These are phyloP conservation scores for Glaucomys volans DNA, from an alignment of 2,113 vertebrate genomes.

Conservation along the genomic window DNA sequence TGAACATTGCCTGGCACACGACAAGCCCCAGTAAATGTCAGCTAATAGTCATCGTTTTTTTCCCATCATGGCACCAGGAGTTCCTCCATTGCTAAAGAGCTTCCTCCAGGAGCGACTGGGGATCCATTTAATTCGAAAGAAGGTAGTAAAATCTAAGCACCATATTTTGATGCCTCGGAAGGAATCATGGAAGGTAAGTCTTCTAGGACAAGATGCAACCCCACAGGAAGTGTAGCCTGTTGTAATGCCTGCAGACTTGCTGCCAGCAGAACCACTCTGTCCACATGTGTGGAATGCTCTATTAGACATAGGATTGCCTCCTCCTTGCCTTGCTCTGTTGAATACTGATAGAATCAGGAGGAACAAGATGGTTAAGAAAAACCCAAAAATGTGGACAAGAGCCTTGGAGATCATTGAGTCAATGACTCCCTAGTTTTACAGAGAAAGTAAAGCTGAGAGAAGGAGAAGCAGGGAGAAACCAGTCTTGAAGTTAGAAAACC, in stretches of 20 bases:
- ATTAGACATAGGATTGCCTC: not conserved
- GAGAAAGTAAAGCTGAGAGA: constrained; percentile 53
- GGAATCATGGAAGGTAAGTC: constrained; percentile 88
- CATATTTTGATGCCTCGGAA: constrained; percentile 80
- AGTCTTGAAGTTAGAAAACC: not conserved
- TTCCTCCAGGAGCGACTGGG: constrained; percentile 90
- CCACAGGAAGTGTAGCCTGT: not conserved
- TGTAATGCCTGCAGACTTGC: not conserved
- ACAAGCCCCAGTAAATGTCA: not conserved
- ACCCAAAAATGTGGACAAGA: not conserved
- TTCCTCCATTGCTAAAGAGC: constrained; percentile 87
- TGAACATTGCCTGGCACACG: not conserved
- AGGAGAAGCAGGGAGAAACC: not conserved
- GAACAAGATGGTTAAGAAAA: not conserved
- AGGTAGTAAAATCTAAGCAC: constrained; percentile 72
- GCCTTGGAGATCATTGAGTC: not conserved
- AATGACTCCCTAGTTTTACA: not conserved
- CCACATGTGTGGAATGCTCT: not conserved
- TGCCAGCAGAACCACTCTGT: not conserved
- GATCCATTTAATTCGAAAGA: constrained; percentile 86
- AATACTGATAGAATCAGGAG: not conserved
- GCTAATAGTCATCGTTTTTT: constrained; percentile 30
- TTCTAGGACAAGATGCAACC: too few species aligned
- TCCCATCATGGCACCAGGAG: constrained; percentile 82
- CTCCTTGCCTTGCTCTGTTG: not conserved